Evolutionary conservation across 2,113 vertebrate species (phyloP), one percentile per base, ranked within the genome.

Genomic region (Salvelinus alpinus): DNA sequence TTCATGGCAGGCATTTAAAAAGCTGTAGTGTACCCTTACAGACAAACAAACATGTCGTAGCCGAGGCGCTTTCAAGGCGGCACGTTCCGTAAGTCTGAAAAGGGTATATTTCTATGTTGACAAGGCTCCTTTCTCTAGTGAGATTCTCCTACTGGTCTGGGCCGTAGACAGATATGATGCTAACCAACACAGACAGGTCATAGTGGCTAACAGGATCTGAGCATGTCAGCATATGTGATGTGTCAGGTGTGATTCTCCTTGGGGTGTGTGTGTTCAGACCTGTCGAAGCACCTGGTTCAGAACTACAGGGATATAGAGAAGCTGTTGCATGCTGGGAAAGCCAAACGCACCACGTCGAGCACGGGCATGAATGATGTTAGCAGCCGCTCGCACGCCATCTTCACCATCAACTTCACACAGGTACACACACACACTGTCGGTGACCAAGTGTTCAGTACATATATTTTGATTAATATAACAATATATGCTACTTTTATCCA

Each of bases 381-480:
- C 80, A 99, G 97, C 85, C 92, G 95, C 69, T 99, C 95, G 0
- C 97, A 99, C 2, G 95, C 96, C 84, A 99, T 99, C 90, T 97
- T 99, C 88, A 98, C 97, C 31, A 95, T 99, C 89, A 94, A 92
- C 85, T 97, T 99, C 89, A 98, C 95, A 79, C 97, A 97, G 96
- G 98, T 97, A 34, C 13, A 38, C 66, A 20, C 25, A 18, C 25
- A 18, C 66, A 38, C n/a, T 12, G 20, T 18, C 13, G 25, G 60
- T 25, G 8, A n/a, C 20, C 38, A 44, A 44, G 9, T 44, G 38
- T 11, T 44, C 38, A 44, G 8, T 44, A 44, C 2, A 11, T 44
- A 2, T 44, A 44, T 44, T 44, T 44, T 3, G 6, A 11, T 11
- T 44, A 44, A 44, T 9, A 44, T 44, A 12, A 44, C 38, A 11